Evolutionary conservation across 2,797 vertebrate species (phyloP), one percentile per base, ranked within the genome.

Genomic region (Acanthopagrus latus): DNA sequence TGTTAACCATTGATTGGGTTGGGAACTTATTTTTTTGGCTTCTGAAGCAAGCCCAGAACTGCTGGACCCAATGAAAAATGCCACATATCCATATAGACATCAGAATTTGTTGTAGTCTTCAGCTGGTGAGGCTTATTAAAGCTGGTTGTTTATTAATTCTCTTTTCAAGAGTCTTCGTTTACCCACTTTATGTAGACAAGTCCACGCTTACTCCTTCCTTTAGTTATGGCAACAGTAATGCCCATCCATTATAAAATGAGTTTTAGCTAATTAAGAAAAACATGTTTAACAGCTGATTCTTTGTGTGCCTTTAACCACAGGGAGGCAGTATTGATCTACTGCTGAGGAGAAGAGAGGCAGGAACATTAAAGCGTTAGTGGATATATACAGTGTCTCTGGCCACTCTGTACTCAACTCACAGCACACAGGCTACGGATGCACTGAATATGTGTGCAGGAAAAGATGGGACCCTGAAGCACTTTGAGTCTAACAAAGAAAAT

Each of bases 281-380:
- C 7, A 7, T 65, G 29, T 27, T 25, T 6, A 57, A 9, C 2
- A 18, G 38, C 33, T 48, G 18, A 46, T 20, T 48, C 4, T 58
- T 54, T 2, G 16, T 80, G 46, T 54, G 2, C n/a, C 43, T 70
- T 48, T 55, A 48, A 56, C 88, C 93, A 91, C 88, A 82, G 2
- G 87, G 87, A 83, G 93, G 91, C 92, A 91, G 85, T 93, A 76
- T 84, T 84, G 86, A 64, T 80, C 83, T 71, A 27, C 38, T 48
- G 41, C 51, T 69, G 20, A 43, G 41, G 64, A 70, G 38, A 66
- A n/a, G 10, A 9, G 23, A 62, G 0, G 20, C 1, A 1, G 0
- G 6, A n/a, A 3, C 1, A 67, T 1, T 58, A 0, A 71, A 44
- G 27, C 27, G 29, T 21, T 62, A n/a, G 18, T 27, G 16, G 3